These are phyloP conservation scores for Halichondria panicea DNA, from an alignment of 37 sponge, comb jelly and placozoan genomes.

Conservation along the genomic window DNA sequence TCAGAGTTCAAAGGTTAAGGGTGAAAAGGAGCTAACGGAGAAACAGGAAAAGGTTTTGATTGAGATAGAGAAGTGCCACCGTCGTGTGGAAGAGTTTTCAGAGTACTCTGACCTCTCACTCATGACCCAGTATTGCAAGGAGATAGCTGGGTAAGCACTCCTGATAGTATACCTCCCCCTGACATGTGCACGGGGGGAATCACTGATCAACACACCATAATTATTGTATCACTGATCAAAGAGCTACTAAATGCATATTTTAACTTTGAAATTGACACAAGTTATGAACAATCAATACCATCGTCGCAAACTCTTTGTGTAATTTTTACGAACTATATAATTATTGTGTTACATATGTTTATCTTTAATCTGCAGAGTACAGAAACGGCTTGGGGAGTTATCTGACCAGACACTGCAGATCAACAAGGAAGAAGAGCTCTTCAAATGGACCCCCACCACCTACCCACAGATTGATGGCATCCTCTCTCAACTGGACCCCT, in stretches of 20 bases:
- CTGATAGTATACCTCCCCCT: neutral
- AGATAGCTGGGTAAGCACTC: conserved; percentile 39
- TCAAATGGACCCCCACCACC: conserved; percentile 86
- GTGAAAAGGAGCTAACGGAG: conserved; percentile 78
- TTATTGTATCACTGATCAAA: neutral
- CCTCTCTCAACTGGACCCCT: conserved; percentile 78
- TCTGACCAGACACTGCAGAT: conserved; percentile 72
- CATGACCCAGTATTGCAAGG: conserved; percentile 83
- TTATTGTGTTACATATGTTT: neutral
- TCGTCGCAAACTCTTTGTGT: neutral
- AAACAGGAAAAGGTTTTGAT: conserved; percentile 84
- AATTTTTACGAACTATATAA: neutral
- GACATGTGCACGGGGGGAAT: neutral
- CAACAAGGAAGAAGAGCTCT: conserved; percentile 96
- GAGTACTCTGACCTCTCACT: conserved; percentile 83
- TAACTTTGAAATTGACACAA: neutral
- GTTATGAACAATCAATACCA: neutral
- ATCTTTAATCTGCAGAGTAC: conserved; percentile 27
- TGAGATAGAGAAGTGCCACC: conserved; percentile 89
- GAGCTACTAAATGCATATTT: neutral
- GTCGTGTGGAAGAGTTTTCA: conserved; percentile 84
- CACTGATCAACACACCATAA: neutral
- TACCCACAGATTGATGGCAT: conserved; percentile 92
- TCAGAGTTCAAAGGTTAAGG: conserved; percentile 62
- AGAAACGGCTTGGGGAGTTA: conserved; percentile 79